A percentile compares a stretch with the other conserved stretches of the same genome.
Conservation (phyloP, 1,140 invertebrate genomes). For the Anastatus disparis region DNA sequence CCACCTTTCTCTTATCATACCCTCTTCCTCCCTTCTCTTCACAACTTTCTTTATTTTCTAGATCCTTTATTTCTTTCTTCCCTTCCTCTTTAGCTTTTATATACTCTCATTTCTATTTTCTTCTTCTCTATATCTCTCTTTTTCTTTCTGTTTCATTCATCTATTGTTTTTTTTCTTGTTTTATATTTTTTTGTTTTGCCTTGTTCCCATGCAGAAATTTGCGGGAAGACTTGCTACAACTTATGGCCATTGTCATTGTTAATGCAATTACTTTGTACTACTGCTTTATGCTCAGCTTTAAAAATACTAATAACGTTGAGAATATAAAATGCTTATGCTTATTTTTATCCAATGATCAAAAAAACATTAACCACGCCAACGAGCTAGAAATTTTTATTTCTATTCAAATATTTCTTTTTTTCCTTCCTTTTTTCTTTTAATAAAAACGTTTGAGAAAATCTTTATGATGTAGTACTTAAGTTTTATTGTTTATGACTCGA, state of each 20-base stretch:
- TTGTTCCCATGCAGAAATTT: conserved; percentile 11
- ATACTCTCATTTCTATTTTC: conserved; percentile 32
- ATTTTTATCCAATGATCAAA: neutral
- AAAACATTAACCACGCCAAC: neutral
- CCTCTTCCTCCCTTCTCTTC: neutral
- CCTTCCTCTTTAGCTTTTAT: conserved; percentile 39
- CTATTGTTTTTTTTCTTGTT: no score
- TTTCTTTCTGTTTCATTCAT: neutral
- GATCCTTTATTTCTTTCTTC: conserved; percentile 40
- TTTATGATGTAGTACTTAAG: no score
- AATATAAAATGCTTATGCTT: conserved; percentile 6
- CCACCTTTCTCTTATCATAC: conserved; percentile 40
- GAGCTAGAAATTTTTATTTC: no score
- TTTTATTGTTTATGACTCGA: no score
- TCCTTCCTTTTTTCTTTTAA: no score
- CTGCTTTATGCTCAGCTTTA: neutral
- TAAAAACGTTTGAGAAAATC: no score
- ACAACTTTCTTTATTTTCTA: conserved; percentile 35
- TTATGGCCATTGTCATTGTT: neutral
- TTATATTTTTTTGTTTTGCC: no score
- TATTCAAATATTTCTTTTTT: no score
- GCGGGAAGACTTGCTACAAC: conserved; percentile 25
- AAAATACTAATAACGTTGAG: conserved; percentile 29
- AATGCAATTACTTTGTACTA: conserved; percentile 22
- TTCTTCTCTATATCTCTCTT: neutral